Conservation (phyloP, 2,888 invertebrate genomes). For the Melieria picta region DNA sequence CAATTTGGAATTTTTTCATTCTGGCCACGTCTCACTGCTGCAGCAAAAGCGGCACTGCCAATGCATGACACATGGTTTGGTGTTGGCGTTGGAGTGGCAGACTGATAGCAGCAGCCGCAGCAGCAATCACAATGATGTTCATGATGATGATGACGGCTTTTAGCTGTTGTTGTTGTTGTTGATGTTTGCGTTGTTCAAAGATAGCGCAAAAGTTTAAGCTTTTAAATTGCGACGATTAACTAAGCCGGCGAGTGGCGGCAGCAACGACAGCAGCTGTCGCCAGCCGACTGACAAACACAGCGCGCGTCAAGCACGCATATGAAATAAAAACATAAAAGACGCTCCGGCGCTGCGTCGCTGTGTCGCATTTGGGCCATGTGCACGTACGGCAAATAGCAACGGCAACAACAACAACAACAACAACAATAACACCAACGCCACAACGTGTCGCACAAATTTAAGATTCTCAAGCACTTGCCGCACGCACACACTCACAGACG, state of each 20-base stretch:
- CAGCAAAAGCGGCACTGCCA: neutral
- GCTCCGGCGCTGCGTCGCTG: neutral
- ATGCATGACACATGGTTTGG: constrained; percentile 6
- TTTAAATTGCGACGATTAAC: constrained; percentile 16
- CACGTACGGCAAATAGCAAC: neutral
- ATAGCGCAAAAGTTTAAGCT: constrained; percentile 23
- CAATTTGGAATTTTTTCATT: too few relatives aligned
- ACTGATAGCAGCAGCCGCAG: too few relatives aligned
- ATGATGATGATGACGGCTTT: constrained; percentile 37
- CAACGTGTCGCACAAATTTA: neutral
- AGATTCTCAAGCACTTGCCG: too few relatives aligned
- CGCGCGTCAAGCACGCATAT: neutral
- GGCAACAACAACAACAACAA: constrained; percentile 6
- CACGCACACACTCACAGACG: too few relatives aligned
- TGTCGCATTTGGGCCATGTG: neutral
- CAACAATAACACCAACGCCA: neutral
- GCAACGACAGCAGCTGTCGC: neutral
- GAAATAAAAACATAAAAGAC: neutral
- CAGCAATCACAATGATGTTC: constrained; percentile 37
- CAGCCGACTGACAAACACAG: neutral
- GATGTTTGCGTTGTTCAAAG: constrained; percentile 13
- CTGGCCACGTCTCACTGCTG: too few relatives aligned
- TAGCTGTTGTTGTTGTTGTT: constrained; percentile 18
- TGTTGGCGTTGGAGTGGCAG: too few relatives aligned
- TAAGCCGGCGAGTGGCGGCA: constrained; percentile 8